phyloP scores from a whole-genome alignment of 2,113 vertebrate genomes.

The Rhadina sibilatrix region DNA sequence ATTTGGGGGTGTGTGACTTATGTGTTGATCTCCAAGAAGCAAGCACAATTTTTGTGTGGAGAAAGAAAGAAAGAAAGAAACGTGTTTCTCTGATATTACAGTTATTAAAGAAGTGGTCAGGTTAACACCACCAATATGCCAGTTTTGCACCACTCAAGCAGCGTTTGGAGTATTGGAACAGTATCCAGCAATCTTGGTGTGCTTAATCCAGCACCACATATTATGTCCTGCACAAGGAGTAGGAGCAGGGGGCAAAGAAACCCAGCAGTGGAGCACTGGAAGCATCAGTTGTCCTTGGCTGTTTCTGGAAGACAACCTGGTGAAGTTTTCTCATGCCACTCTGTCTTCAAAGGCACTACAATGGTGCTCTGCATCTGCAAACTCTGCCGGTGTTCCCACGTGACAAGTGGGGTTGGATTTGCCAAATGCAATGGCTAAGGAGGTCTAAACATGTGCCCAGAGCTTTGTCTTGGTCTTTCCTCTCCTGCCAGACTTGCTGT shows the following conservation, averaged over 20 bases:
- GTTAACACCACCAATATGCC: not conserved
- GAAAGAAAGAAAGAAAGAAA: not conserved
- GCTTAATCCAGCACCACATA: not conserved
- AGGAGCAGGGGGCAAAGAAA: not conserved
- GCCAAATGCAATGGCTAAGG: not conserved
- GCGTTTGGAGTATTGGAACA: not conserved
- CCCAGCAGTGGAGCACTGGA: not conserved
- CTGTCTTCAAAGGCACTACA: not conserved
- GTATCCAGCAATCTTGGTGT: not conserved
- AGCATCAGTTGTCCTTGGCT: not conserved
- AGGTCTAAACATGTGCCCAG: not conserved
- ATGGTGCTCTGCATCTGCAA: not conserved
- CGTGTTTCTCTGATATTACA: not conserved
- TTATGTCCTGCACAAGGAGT: not conserved
- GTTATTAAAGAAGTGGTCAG: not conserved
- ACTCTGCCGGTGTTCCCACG: not conserved
- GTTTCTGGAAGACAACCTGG: not conserved
- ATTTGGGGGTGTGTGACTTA: not conserved
- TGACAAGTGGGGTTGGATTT: not conserved
- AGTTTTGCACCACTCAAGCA: not conserved
- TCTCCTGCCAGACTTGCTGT: not conserved
- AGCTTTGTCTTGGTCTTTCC: not conserved
- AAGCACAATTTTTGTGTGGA: not conserved
- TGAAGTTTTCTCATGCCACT: fast-evolving
- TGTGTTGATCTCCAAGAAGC: not conserved